A percentile compares a stretch with the other conserved stretches of the same genome.
These are phyloP conservation scores for Dromaius novaehollandiae DNA, from an alignment of 2,113 vertebrate genomes.

Conservation along the genomic window DNA sequence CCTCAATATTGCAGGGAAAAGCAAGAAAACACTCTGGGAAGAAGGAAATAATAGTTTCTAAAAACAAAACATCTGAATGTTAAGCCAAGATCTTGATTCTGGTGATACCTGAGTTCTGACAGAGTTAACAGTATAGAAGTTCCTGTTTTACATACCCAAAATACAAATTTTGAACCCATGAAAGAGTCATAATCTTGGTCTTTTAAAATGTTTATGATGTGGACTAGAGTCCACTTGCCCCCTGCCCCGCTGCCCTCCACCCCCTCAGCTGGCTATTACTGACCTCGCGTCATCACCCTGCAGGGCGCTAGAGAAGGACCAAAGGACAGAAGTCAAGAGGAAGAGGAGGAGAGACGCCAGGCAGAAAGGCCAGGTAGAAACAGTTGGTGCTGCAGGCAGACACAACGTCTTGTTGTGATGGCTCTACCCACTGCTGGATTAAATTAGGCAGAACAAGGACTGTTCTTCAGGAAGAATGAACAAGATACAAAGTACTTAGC, in stretches of 20 bases:
- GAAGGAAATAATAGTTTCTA: background rate
- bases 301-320: background rate
- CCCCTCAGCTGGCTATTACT: background rate
- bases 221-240: accelerated
- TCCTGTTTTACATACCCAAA: background rate
- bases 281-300: background rate
- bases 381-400: background rate
- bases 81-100: background rate
- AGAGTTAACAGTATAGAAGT: background rate
- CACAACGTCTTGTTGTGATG: background rate
- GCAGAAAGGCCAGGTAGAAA: background rate
- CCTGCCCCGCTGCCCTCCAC: background rate
- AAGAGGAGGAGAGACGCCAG: background rate
- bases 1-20: background rate
- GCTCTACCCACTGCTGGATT: background rate
- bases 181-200: background rate
- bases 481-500: background rate
- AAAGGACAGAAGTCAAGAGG: background rate
- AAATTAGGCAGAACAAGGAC: background rate
- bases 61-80: background rate
- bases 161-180: background rate
- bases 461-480: background rate
- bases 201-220: background rate
- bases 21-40: background rate
- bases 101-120: background rate